These are phyloP conservation scores for Coregonus suidteri DNA, from an alignment of 2,797 vertebrate genomes.

Conservation along the genomic window DNA sequence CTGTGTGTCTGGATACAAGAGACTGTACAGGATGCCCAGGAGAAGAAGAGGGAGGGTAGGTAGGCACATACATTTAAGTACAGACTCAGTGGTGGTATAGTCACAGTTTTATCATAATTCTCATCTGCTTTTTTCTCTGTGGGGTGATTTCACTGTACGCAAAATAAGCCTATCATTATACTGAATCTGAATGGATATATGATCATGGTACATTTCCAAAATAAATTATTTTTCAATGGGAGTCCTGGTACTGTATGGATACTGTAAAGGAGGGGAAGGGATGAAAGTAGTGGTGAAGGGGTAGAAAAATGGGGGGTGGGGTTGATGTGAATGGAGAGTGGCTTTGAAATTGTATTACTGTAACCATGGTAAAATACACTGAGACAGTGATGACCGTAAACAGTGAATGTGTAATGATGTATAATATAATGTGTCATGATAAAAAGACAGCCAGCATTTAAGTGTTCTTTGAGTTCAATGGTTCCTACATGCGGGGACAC, in stretches of 20 bases:
- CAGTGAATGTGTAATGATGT: conserved; percentile 6
- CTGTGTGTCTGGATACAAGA: conserved; percentile 65
- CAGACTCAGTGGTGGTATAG: conserved; percentile 71
- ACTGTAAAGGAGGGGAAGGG: conserved; percentile 1
- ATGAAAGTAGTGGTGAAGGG: background rate
- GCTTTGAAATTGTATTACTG: conserved; percentile 13
- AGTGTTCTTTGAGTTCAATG: conserved; percentile 6
- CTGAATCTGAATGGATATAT: conserved; percentile 77
- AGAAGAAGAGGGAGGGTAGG: conserved; percentile 30
- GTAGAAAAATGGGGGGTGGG: background rate
- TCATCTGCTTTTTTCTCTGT: conserved; percentile 64
- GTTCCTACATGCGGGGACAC: conserved; percentile 16
- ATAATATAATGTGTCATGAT: background rate
- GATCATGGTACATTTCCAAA: conserved; percentile 78
- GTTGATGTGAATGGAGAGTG: conserved; percentile 11
- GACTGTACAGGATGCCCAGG: conserved; percentile 55
- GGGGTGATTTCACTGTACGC: conserved; percentile 77
- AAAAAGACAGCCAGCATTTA: conserved; percentile 12
- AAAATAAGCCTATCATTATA: conserved; percentile 63
- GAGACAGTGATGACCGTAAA: background rate
- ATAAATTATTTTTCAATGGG: conserved; percentile 81
- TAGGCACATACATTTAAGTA: conserved; percentile 49
- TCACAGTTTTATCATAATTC: conserved; percentile 62
- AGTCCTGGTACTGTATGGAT: conserved; percentile 34
- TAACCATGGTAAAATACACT: conserved; percentile 8